A percentile compares a stretch with the other conserved stretches of the same genome.
These are phyloP conservation scores for Girardinichthys multiradiatus DNA, from an alignment of 2,113 vertebrate genomes.

Conservation along the genomic window DNA sequence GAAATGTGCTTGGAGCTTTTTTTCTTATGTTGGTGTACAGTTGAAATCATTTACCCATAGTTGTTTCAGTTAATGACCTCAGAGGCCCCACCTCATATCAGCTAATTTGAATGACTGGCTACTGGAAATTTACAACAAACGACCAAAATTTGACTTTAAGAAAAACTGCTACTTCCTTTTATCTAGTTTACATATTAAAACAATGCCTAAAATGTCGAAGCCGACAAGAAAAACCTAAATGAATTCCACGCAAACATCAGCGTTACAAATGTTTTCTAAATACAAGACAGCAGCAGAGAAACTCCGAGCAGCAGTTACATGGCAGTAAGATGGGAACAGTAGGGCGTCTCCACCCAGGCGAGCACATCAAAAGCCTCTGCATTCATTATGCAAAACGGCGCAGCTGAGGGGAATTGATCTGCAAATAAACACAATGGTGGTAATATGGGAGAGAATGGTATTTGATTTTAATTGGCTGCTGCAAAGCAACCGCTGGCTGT, in stretches of 20 bases:
- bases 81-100: conserved; percentile 4
- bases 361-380: conserved; percentile 59
- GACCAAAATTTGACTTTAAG: background rate
- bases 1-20: background rate
- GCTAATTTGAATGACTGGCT: conserved; percentile 13
- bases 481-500: conserved; percentile 63
- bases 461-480: conserved; percentile 73
- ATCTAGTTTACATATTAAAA: background rate
- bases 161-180: conserved; percentile 1
- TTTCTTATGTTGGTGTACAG: background rate
- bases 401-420: conserved; percentile 64
- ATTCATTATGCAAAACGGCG: conserved; percentile 68
- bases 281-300: conserved; percentile 19
- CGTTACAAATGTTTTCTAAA: conserved; percentile 20
- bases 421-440: conserved; percentile 63
- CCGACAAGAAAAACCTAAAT: background rate
- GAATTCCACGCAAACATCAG: conserved; percentile 2
- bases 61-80: background rate
- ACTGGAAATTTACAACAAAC: conserved; percentile 8
- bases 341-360: conserved; percentile 49
- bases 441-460: conserved; percentile 58
- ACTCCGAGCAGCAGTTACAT: conserved; percentile 23
- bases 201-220: background rate
- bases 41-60: conserved; percentile 1
- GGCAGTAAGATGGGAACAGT: conserved; percentile 53